Conservation (phyloP, 2,888 invertebrate species). For the Cepaea hortensis region DNA sequence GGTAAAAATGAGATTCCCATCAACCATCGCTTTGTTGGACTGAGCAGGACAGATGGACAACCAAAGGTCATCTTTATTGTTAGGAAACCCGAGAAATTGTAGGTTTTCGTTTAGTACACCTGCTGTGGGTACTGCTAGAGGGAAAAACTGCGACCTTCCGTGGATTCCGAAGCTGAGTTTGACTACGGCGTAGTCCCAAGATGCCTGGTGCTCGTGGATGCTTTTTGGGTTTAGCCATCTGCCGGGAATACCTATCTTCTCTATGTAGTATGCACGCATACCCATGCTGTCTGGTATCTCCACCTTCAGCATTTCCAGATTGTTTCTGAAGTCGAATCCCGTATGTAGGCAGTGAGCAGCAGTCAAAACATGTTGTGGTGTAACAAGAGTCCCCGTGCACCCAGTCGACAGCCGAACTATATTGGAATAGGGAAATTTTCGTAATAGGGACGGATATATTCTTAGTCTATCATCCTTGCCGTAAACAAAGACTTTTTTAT, state of each 20-base stretch:
- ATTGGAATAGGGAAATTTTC: constrained; percentile 68
- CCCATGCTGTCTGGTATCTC: constrained; percentile 66
- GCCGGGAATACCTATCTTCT: constrained; percentile 64
- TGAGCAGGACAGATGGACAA: constrained; percentile 62
- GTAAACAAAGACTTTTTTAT: constrained; percentile 57
- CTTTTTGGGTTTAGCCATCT: constrained; percentile 57
- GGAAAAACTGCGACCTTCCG: constrained; percentile 65
- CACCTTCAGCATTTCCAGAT: constrained; percentile 67
- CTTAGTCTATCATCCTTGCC: constrained; percentile 57
- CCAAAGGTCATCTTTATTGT: constrained; percentile 57
- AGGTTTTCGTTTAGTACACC: constrained; percentile 59
- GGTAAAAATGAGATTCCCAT: constrained; percentile 64
- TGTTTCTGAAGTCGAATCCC: constrained; percentile 62
- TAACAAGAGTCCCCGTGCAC: constrained; percentile 71
- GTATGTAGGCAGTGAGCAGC: constrained; percentile 74
- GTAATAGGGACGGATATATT: constrained; percentile 57
- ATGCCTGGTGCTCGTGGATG: constrained; percentile 49
- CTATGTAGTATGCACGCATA: constrained; percentile 64
- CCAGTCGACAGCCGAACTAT: constrained; percentile 70
- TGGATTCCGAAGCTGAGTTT: constrained; percentile 63
- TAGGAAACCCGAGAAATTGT: constrained; percentile 65
- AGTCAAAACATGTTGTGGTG: constrained; percentile 69
- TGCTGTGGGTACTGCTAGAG: constrained; percentile 59
- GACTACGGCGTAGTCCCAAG: constrained; percentile 69
- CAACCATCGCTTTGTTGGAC: constrained; percentile 57